phyloP scores from a whole-genome alignment of 1,140 invertebrate species.

The Geopemphigus sp. region DNA sequence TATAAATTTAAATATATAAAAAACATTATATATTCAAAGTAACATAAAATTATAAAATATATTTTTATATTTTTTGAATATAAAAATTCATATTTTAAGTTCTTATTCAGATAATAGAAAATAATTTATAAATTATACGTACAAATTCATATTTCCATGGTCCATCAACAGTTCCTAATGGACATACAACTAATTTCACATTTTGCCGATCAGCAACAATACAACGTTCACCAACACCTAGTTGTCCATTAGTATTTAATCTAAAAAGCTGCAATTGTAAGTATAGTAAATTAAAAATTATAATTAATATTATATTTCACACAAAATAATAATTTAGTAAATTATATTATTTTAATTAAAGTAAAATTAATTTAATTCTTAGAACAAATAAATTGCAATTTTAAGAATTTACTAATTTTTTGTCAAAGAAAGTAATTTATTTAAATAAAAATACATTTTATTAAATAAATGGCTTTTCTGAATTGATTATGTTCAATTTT shows the following conservation, averaged over 20 bases:
- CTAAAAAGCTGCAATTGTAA: slow-evolving; percentile 71
- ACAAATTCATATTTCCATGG: slow-evolving; percentile 86
- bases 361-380: too few relatives aligned
- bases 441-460: too few relatives aligned
- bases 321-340: background rate
- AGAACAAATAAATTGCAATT: background rate
- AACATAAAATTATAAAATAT: too few relatives aligned
- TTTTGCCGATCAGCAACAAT: slow-evolving; percentile 82
- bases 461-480: too few relatives aligned
- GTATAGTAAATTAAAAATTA: background rate
- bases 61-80: too few relatives aligned
- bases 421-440: too few relatives aligned
- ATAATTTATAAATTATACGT: slow-evolving; percentile 50
- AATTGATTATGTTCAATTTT: too few relatives aligned
- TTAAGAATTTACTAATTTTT: too few relatives aligned
- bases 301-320: background rate
- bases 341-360: too few relatives aligned
- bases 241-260: slow-evolving; percentile 89
- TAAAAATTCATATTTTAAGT: too few relatives aligned
- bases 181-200: slow-evolving; percentile 84
- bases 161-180: slow-evolving; percentile 86
- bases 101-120: slow-evolving; percentile 1
- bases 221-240: slow-evolving; percentile 93
- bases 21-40: too few relatives aligned
- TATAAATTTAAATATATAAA: too few relatives aligned